Evolutionary conservation across 2,888 invertebrate species (phyloP).

Genomic region (Xylota segnis): DNA sequence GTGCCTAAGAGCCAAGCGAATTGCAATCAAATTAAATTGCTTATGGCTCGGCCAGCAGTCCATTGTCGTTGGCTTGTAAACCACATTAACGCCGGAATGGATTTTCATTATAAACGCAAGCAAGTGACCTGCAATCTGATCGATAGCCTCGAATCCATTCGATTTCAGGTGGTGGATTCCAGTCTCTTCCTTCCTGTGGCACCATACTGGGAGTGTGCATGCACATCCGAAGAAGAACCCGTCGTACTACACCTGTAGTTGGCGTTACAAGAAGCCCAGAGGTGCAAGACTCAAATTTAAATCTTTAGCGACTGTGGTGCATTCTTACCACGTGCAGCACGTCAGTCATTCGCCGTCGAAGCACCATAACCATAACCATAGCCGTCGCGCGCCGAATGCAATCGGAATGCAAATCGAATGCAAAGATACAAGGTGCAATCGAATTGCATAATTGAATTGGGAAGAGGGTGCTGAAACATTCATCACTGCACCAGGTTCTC

Average conservation of each 20-base stretch:
- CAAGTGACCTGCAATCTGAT: constrained; percentile 31
- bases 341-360: constrained; percentile 16
- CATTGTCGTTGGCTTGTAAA: neutral
- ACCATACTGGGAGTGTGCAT: constrained; percentile 36
- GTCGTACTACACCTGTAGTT: constrained; percentile 52
- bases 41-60: constrained; percentile 29
- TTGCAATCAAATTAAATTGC: constrained; percentile 54
- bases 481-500: constrained; percentile 55
- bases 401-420: constrained; percentile 64
- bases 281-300: constrained; percentile 59
- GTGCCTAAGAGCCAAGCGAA: constrained; percentile 41
- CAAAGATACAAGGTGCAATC: constrained; percentile 58
- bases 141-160: constrained; percentile 34
- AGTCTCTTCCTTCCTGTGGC: constrained; percentile 46
- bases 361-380: constrained; percentile 18
- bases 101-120: constrained; percentile 36
- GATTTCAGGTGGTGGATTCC: constrained; percentile 22
- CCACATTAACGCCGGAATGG: constrained; percentile 26
- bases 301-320: constrained; percentile 41
- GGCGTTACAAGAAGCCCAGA: constrained; percentile 17
- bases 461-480: constrained; percentile 65
- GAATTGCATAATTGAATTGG: constrained; percentile 72
- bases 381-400: constrained; percentile 39
- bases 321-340: constrained; percentile 64
- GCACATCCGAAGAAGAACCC: too few species aligned